Evolutionary conservation across 2,113 vertebrate species (phyloP).

Genomic region (Indicator indicator): DNA sequence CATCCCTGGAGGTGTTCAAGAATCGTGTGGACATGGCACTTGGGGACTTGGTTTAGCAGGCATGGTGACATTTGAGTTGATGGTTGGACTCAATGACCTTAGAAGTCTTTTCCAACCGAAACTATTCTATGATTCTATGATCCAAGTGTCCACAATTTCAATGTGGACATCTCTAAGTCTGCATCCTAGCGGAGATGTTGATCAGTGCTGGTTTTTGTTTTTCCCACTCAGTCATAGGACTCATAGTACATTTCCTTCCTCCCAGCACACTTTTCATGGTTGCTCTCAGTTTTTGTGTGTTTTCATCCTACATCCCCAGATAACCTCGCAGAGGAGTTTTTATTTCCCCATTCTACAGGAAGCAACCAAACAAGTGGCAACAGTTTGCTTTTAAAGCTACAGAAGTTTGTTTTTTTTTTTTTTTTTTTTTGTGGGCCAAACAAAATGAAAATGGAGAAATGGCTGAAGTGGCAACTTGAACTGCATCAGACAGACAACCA

Average conservation of each 20-base stretch:
- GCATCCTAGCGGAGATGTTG: not conserved
- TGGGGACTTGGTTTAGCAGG: no score
- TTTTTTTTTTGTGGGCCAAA: not conserved
- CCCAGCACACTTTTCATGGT: not conserved
- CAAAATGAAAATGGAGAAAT: not conserved
- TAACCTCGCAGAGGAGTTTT: not conserved
- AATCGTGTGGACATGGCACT: no score
- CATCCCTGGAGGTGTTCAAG: no score
- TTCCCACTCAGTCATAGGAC: not conserved
- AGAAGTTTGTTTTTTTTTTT: no score
- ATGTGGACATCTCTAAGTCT: not conserved
- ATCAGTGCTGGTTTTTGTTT: not conserved
- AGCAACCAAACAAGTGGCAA: not conserved
- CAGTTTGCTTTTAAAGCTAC: not conserved
- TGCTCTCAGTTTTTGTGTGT: not conserved
- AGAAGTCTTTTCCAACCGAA: no score
- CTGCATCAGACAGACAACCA: not conserved
- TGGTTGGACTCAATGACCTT: no score
- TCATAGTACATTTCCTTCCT: not conserved
- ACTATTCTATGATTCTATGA: no score
- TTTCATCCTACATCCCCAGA: not conserved
- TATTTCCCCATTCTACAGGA: not conserved
- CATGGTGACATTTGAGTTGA: no score
- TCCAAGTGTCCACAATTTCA: not conserved
- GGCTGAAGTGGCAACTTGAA: not conserved